These are phyloP conservation scores for Nematostella vectensis DNA, from an alignment of 92 coral and sea anemone genomes.

Conservation along the genomic window DNA sequence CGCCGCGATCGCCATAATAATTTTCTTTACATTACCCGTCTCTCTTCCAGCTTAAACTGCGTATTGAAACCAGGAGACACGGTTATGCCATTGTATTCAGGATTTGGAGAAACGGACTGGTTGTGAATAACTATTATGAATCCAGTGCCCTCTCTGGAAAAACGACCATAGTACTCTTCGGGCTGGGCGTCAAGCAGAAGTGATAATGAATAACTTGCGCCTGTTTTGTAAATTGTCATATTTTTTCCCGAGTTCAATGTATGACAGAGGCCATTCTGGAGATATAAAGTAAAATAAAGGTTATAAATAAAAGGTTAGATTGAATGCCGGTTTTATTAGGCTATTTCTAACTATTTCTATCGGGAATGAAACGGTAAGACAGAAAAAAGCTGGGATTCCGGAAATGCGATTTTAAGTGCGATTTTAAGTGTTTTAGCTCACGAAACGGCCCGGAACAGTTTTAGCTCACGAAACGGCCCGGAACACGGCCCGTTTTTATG, in stretches of 20 bases:
- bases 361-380: too few relatives aligned
- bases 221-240: neutral
- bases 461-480: too few relatives aligned
- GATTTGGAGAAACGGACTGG: neutral
- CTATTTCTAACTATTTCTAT: too few relatives aligned
- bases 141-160: constrained; percentile 9
- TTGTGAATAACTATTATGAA: constrained; percentile 16
- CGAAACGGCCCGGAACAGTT: too few relatives aligned
- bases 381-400: too few relatives aligned
- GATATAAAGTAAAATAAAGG: neutral
- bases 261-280: constrained; percentile 16
- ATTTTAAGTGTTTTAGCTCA: too few relatives aligned
- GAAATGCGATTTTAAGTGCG: too few relatives aligned
- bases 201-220: constrained; percentile 3
- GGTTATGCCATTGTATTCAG: neutral
- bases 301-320: neutral
- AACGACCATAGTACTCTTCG: constrained; percentile 23
- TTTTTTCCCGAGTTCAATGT: constrained; percentile 1
- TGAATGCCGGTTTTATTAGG: too few relatives aligned
- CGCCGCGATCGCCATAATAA: too few relatives aligned
- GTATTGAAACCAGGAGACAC: constrained; percentile 23
- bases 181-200: constrained; percentile 21
- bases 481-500: too few relatives aligned
- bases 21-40: constrained; percentile 9
- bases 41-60: constrained; percentile 1